These are phyloP conservation scores for Eumaeus atala DNA, from an alignment of 1,140 invertebrate species.

Conservation along the genomic window DNA sequence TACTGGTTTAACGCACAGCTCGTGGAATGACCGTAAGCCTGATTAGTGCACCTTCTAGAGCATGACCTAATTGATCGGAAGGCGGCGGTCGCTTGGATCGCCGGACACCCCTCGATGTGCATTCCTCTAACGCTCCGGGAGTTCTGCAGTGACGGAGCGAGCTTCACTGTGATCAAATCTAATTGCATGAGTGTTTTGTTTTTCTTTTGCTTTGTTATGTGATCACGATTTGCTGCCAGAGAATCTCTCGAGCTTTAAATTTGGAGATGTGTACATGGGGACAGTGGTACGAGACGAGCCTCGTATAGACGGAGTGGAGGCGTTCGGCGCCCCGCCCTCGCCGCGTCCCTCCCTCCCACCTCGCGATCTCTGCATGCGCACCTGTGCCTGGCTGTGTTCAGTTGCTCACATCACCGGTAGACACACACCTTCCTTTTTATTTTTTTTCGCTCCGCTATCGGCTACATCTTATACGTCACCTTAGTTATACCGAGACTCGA, in stretches of 20 bases:
- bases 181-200: conserved; percentile 68
- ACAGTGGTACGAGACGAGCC: conserved; percentile 39
- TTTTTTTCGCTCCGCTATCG: conserved; percentile 70
- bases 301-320: conserved; percentile 39
- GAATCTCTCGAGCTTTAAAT: conserved; percentile 46
- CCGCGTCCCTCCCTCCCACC: conserved; percentile 56
- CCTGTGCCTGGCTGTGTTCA: conserved; percentile 73
- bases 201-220: conserved; percentile 74
- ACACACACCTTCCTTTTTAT: conserved; percentile 68
- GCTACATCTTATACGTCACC: conserved; percentile 63
- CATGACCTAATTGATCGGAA: conserved; percentile 43
- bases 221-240: conserved; percentile 63
- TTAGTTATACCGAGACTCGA: conserved; percentile 62
- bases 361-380: conserved; percentile 70
- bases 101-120: conserved; percentile 40
- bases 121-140: conserved; percentile 24
- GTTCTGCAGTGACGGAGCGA: conserved; percentile 26
- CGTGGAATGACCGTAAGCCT: conserved; percentile 70
- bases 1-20: conserved; percentile 65
- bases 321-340: conserved; percentile 45
- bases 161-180: conserved; percentile 49
- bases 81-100: conserved; percentile 26
- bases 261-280: conserved; percentile 42
- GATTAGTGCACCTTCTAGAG: conserved; percentile 64
- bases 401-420: conserved; percentile 74